Conservation (phyloP, 2,113 vertebrate species). For the Triplophysa tibetana region DNA sequence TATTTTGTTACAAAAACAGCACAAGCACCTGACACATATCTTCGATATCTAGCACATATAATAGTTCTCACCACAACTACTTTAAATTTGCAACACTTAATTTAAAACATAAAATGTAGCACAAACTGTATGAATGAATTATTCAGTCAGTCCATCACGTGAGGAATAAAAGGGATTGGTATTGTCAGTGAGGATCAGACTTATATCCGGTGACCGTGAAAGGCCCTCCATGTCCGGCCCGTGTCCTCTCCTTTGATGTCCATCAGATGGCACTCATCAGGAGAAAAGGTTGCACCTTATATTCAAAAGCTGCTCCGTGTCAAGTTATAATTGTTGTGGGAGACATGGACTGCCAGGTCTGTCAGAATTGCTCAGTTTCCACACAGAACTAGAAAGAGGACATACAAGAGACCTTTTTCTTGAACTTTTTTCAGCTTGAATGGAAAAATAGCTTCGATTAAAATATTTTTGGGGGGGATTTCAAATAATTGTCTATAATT, state of each 20-base stretch:
- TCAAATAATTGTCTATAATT: not conserved
- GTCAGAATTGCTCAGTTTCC: slow-evolving; percentile 36
- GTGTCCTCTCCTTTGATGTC: slow-evolving; percentile 37
- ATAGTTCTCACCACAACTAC: too few species aligned
- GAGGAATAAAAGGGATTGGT: not conserved
- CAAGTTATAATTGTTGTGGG: slow-evolving; percentile 47
- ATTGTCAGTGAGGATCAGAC: slow-evolving; percentile 25
- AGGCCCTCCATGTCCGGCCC: slow-evolving; percentile 28
- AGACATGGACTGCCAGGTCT: slow-evolving; percentile 48
- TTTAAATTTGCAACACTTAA: too few species aligned
- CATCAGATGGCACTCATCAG: slow-evolving; percentile 33
- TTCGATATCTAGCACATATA: too few species aligned
- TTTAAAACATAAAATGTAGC: not conserved
- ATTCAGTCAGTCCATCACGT: slow-evolving; percentile 27
- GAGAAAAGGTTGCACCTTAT: slow-evolving; percentile 47
- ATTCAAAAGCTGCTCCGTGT: slow-evolving; percentile 48
- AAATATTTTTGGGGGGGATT: not conserved
- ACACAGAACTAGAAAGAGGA: slow-evolving; percentile 13
- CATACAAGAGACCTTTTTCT: not conserved
- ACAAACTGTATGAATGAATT: slow-evolving; percentile 18
- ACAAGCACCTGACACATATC: too few species aligned
- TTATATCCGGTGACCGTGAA: slow-evolving; percentile 29
- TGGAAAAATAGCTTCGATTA: not conserved
- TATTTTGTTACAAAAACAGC: not conserved
- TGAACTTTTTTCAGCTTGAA: not conserved